Conservation (phyloP, 1,140 invertebrate species). For the Paraescarpia echinospica region DNA sequence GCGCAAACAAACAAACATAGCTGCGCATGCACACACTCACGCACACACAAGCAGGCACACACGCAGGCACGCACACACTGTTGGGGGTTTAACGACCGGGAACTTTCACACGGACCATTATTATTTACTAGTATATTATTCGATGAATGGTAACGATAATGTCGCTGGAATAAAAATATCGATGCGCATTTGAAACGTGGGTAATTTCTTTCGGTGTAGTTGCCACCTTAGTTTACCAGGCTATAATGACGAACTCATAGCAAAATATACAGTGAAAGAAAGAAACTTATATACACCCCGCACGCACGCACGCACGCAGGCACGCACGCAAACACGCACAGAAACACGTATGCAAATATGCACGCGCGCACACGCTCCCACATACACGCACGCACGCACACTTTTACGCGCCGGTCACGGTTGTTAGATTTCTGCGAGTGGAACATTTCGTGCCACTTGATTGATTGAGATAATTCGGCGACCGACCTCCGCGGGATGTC, state of each 20-base stretch:
- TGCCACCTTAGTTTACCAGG: no score
- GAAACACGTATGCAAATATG: neutral
- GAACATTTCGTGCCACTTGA: neutral
- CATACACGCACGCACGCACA: conserved; percentile 4
- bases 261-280: no score
- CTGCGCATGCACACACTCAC: conserved; percentile 5
- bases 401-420: conserved; percentile 1
- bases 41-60: conserved; percentile 4
- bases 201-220: no score
- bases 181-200: no score
- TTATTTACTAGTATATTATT: no score
- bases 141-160: no score
- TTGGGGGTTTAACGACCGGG: no score
- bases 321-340: conserved; percentile 1
- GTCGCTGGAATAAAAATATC: no score
- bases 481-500: neutral
- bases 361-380: neutral
- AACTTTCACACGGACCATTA: no score
- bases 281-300: neutral
- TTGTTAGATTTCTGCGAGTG: neutral
- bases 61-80: neutral
- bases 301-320: conserved; percentile 9
- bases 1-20: no score
- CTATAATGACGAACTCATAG: no score
- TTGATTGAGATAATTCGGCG: neutral